Base-by-base conservation (phyloP, 2,888 invertebrate genomes). In the Netelia melanura region DNA sequence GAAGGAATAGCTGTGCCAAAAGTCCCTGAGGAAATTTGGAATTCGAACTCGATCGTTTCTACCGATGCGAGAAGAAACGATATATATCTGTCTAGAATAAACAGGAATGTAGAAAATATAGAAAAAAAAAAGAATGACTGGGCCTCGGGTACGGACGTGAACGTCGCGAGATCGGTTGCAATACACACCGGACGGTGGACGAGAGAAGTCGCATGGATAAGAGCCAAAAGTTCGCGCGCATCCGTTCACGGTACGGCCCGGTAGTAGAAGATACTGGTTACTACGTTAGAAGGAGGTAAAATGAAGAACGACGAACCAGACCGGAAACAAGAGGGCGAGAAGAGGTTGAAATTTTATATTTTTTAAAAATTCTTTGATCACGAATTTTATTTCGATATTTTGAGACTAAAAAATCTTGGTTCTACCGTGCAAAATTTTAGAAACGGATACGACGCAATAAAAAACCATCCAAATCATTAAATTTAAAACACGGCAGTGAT, bases 171-270 rank as follows among this genome's bases (percentile, higher is more conserved):
- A 83, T 83, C 83, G 65, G 74, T 44, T 8, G 68, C 74, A 9
- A 30, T 64, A 52, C 52, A 65, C 44, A 78, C 78, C 72, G 83
- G 81, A 81, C 81, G 77, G 38, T 72, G 72, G 21, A 77, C 56
- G 52, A 77, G 44, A 76, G 54, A 67, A 76, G 61, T 62, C 44
- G 52, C 54, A 87, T 90, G 90, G 90, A 90, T 81, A 68, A 74
- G 54, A 86, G 91, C 91, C 91, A 91, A 88, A 89, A 89, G 81
- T 72, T 81, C 61, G 82, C 82, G 80, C 72, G 86, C 84, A 86
- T 84, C 86, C 87, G 71, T 76, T 71, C 81, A 30, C 30, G 61
- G 52, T 74, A 68, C 48, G 17, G 68, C 38, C 38, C 38, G 38
- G 6, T 6, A 38, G 38, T 38, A 8, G 6, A 38, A 38, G 38